These are phyloP conservation scores for Donacobius atricapilla DNA, from an alignment of 2,113 vertebrate species.

Conservation along the genomic window DNA sequence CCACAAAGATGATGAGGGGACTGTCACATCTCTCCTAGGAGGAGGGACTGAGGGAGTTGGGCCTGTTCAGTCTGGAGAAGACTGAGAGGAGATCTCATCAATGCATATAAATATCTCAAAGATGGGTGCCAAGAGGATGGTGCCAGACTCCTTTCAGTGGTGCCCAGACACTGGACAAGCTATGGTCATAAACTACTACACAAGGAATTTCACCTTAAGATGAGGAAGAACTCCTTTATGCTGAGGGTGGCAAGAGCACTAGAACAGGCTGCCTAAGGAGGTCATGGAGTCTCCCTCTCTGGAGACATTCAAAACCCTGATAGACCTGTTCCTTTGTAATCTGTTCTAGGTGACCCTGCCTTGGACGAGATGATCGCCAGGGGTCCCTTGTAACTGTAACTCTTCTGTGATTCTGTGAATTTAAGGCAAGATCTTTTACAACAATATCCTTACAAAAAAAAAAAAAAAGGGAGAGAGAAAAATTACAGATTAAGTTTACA, in stretches of 20 bases:
- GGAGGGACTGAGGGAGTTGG: background rate
- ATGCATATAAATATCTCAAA: too few relatives aligned
- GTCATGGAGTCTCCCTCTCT: background rate
- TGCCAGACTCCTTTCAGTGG: background rate
- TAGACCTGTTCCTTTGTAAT: fast-evolving
- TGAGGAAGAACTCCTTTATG: background rate
- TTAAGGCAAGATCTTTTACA: background rate
- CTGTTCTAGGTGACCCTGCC: background rate
- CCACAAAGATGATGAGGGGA: background rate
- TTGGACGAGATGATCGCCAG: background rate
- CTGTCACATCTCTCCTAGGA: background rate
- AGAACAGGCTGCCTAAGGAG: background rate
- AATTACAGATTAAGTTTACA: background rate
- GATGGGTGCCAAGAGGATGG: background rate
- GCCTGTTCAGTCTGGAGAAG: background rate
- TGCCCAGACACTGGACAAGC: background rate
- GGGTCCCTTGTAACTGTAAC: background rate
- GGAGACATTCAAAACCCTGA: background rate
- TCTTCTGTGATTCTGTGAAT: background rate
- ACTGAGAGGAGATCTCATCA: background rate
- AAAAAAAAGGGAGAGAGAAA: background rate
- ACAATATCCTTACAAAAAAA: background rate
- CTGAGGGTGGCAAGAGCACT: background rate
- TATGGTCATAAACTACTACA: background rate
- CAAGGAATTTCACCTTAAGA: background rate